phyloP scores from a whole-genome alignment of 2,113 vertebrate species.

The Vicugna pacos region DNA sequence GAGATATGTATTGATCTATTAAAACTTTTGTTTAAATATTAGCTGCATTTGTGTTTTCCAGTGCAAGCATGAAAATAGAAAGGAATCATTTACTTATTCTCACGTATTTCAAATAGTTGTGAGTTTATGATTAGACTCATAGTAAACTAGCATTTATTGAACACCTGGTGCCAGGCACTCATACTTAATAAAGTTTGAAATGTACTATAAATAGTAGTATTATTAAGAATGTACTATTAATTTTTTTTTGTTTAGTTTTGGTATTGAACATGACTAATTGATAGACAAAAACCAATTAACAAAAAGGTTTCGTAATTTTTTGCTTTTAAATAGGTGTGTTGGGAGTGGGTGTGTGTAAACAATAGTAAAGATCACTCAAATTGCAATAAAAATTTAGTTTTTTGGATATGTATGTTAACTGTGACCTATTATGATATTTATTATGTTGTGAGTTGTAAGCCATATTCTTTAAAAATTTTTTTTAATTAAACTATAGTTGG shows the following conservation, averaged over 20 bases:
- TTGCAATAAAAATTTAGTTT: background rate
- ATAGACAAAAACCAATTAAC: background rate
- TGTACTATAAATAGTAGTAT: background rate
- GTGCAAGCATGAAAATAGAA: background rate
- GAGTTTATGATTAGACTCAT: background rate
- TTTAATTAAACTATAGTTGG: too few relatives aligned
- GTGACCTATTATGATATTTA: background rate
- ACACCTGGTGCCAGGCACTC: background rate
- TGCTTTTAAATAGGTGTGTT: background rate
- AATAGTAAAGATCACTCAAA: background rate
- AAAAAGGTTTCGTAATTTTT: background rate
- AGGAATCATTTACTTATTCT: slow-evolving; percentile 15
- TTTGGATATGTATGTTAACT: background rate
- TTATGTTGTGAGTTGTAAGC: background rate
- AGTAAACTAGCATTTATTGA: slow-evolving; percentile 11
- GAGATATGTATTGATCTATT: background rate
- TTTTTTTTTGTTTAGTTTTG: background rate
- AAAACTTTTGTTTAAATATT: background rate
- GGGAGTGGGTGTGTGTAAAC: background rate
- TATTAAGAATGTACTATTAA: background rate
- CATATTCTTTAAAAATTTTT: background rate
- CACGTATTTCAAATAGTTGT: background rate
- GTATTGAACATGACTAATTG: background rate
- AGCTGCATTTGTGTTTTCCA: slow-evolving; percentile 8
- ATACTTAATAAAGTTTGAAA: background rate